Conservation (phyloP, 1,140 invertebrate genomes). For the Drosophila suzukii region DNA sequence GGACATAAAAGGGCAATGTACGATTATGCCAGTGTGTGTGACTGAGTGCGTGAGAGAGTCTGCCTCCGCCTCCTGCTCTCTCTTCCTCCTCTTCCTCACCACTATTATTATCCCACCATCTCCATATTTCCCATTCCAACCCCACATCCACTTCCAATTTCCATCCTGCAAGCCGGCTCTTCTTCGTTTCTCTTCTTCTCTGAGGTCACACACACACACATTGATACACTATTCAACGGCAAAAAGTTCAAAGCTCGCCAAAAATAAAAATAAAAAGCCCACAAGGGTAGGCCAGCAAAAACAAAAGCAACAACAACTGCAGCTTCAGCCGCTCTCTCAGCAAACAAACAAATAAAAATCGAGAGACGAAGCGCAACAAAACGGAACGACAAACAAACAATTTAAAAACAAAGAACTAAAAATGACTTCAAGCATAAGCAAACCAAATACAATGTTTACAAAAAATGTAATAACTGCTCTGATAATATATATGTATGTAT, state of each 20-base stretch:
- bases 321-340: conserved; percentile 38
- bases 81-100: conserved; percentile 11
- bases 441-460: neutral
- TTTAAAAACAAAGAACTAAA: conserved; percentile 26
- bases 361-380: conserved; percentile 29
- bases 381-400: conserved; percentile 51
- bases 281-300: conserved; percentile 30
- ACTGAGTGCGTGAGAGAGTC: conserved; percentile 36
- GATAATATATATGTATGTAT: too few species aligned
- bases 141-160: conserved; percentile 7
- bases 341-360: conserved; percentile 53
- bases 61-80: neutral
- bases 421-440: conserved; percentile 31
- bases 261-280: conserved; percentile 25
- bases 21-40: conserved; percentile 59
- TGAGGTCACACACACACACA: conserved; percentile 49
- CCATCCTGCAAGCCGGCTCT: conserved; percentile 43
- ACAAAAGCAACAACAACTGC: conserved; percentile 36
- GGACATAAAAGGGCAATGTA: conserved; percentile 65
- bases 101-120: conserved; percentile 30
- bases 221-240: conserved; percentile 13
- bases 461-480: too few species aligned
- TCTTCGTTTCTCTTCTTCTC: conserved; percentile 21
- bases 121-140: conserved; percentile 7
- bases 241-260: conserved; percentile 67